Conservation (phyloP, 35 echinoderm and acorn worm genomes). For the Ophioderma brevispina region DNA sequence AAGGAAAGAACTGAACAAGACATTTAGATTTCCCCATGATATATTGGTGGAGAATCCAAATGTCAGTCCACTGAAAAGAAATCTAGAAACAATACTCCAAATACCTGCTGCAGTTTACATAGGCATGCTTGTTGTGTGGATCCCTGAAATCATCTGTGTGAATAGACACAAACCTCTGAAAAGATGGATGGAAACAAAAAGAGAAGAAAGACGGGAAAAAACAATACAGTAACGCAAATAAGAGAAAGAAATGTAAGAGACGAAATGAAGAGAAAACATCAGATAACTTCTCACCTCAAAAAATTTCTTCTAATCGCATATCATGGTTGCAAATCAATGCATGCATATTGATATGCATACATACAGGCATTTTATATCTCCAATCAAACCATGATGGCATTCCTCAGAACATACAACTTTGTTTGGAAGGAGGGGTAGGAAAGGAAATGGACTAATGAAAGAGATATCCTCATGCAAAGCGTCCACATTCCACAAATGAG, state of each 20-base stretch:
- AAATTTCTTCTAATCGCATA: too few relatives aligned
- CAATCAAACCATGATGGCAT: too few relatives aligned
- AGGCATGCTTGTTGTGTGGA: constrained; percentile 39
- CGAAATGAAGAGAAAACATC: not conserved
- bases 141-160: constrained; percentile 41
- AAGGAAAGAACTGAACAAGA: not conserved
- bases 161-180: not conserved
- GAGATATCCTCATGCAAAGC: too few relatives aligned
- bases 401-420: too few relatives aligned
- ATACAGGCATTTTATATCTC: not conserved
- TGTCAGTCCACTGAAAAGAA: not conserved
- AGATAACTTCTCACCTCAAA: not conserved
- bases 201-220: not conserved
- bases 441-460: too few relatives aligned
- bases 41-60: not conserved
- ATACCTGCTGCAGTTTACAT: constrained; percentile 52
- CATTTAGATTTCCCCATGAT: too few relatives aligned
- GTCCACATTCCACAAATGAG: too few relatives aligned
- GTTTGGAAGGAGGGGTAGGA: too few relatives aligned
- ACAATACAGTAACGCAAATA: too few relatives aligned
- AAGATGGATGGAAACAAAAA: not conserved
- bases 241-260: not conserved
- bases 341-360: not conserved
- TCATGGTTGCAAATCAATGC: too few relatives aligned
- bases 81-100: not conserved